A percentile compares a stretch with the other conserved stretches of the same genome.
Conservation (phyloP, 2,113 vertebrate species). For the Amazona vittata region DNA sequence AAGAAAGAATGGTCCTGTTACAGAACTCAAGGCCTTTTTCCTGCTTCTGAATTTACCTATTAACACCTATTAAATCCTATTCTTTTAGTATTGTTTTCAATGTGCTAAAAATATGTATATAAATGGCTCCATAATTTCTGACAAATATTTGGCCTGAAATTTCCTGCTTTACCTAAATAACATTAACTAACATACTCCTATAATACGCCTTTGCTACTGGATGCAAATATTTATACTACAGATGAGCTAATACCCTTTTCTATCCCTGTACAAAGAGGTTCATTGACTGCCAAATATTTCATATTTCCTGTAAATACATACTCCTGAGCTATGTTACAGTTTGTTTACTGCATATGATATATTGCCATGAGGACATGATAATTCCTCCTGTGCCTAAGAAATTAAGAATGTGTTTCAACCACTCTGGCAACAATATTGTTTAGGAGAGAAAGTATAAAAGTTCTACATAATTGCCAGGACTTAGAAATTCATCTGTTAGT, state of each 20-base stretch:
- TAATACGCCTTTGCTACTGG: background rate
- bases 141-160: slow-evolving; percentile 38
- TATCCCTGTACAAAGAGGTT: background rate
- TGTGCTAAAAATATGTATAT: background rate
- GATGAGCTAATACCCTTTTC: background rate
- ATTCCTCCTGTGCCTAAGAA: background rate
- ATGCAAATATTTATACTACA: slow-evolving; percentile 3
- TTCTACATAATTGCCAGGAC: background rate
- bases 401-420: background rate
- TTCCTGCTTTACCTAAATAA: slow-evolving; percentile 26
- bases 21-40: background rate
- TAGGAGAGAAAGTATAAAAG: background rate
- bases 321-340: background rate
- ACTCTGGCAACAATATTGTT: background rate
- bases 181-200: background rate
- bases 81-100: slow-evolving; percentile 12
- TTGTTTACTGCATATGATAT: background rate
- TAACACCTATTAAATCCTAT: background rate
- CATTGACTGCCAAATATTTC: background rate
- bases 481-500: background rate
- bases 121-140: slow-evolving; percentile 28
- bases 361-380: background rate
- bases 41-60: background rate
- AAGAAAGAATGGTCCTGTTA: background rate
- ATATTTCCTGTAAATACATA: background rate